Percentiles rank a stretch among this genome's conserved stretches.
Conservation (phyloP, 2,888 invertebrate genomes). For the Trissonchulus latispiculum region DNA sequence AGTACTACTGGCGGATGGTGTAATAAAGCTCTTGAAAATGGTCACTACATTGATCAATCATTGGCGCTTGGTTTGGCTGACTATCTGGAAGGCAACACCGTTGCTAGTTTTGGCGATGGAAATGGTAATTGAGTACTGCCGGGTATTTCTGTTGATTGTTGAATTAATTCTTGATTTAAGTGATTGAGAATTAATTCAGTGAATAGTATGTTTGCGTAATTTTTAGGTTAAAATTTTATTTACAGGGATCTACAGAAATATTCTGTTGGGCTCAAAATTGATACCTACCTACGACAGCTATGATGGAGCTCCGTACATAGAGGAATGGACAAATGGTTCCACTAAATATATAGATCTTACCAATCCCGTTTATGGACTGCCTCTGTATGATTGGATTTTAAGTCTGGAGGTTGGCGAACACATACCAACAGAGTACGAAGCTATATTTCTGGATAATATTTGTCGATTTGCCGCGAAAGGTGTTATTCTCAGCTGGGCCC, state of each 20-base stretch:
- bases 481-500: constrained; percentile 25
- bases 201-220: too few relatives aligned
- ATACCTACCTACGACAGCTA: constrained; percentile 17
- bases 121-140: too few relatives aligned
- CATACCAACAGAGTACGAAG: constrained; percentile 23
- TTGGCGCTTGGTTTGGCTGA: not conserved
- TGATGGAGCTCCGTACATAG: constrained; percentile 18
- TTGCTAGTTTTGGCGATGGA: constrained; percentile 21
- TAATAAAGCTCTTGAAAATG: not conserved
- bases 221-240: constrained; percentile 8
- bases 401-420: constrained; percentile 27
- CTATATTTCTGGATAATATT: constrained; percentile 21
- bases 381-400: constrained; percentile 24
- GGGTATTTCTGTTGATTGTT: too few relatives aligned
- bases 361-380: constrained; percentile 23
- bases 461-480: constrained; percentile 24
- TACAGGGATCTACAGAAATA: constrained; percentile 14
- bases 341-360: constrained; percentile 24
- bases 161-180: too few relatives aligned
- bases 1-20: constrained; percentile 23
- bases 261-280: not conserved
- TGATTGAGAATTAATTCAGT: too few relatives aligned
- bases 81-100: constrained; percentile 1
- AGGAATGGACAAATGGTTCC: constrained; percentile 8
- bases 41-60: constrained; percentile 13